Base-by-base conservation (phyloP, 2,113 vertebrate species). In the Ariopsis seemanni region DNA sequence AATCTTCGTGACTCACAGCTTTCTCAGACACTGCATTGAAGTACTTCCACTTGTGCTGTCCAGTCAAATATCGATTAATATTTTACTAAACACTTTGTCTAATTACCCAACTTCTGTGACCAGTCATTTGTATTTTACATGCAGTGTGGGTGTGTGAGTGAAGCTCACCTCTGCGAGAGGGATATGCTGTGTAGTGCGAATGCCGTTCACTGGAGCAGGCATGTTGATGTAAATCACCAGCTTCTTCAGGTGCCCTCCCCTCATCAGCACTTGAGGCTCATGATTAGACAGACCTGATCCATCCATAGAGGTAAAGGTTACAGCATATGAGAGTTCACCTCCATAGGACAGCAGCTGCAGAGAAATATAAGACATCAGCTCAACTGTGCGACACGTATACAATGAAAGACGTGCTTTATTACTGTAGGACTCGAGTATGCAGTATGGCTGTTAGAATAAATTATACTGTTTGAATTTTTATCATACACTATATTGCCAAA, bases 241-340 rank as follows among this genome's bases (percentile, higher is more conserved):
- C 90, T 97, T 99, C 74, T 93, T 96, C 52, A 93, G 80, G 52
- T 82, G 90, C 34, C 98, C 97, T 4, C 98, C 98, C 89, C 94
- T 97, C 89, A 99, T 96, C 87, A 99, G 92, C 83, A 99, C 93
- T 89, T 99, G 97, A 55, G 98, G 98, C 92, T 99, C 98, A 80
- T 96, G 95, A 91, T 98, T 97, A 90, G 95, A 95, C 72, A 95
- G 91, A 52, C 97, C 98, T 0, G 90, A 79, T 25, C 95, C 96
- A 0, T 95, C 89, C 65, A 95, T 92, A 60, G 97, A 96, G 48
- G 96, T 96, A 94, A 97, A 99, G 22, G 94, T 94, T 79, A 96
- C 88, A 0, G 88, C 86, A 50, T 98, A 99, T 6, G 92, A 96
- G 55, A 99, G 92, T 75, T 92, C 94, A 25, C 98, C 98, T 7